Percentiles rank a stretch among this genome's conserved stretches.
These are phyloP conservation scores for Emydura subglobosa DNA, from an alignment of 2,113 vertebrate genomes.

Conservation along the genomic window DNA sequence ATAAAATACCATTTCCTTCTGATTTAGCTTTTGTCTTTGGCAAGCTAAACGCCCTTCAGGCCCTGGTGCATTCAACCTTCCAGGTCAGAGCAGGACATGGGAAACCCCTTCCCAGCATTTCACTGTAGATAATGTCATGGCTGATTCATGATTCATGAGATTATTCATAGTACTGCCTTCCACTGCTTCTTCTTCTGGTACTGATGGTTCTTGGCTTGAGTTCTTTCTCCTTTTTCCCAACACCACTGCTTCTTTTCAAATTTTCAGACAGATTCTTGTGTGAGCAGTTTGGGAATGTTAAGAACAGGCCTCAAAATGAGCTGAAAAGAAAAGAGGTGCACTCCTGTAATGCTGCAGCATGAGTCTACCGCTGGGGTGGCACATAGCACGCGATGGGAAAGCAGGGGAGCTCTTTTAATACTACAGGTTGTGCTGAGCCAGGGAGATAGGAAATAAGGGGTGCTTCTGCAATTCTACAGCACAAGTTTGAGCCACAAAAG, in stretches of 20 bases:
- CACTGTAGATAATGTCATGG: conserved; percentile 72
- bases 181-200: neutral
- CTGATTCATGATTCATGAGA: conserved; percentile 77
- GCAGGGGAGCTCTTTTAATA: neutral
- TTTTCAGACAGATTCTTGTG: neutral
- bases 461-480: neutral
- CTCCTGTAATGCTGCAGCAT: neutral
- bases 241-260: neutral
- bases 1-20: conserved; percentile 78
- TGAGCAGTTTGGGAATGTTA: neutral
- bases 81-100: conserved; percentile 77
- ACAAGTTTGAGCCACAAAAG: neutral
- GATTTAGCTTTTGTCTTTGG: conserved; percentile 75
- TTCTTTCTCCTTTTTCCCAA: conserved; percentile 7
- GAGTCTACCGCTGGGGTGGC: neutral
- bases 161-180: conserved; percentile 45
- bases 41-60: conserved; percentile 71
- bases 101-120: conserved; percentile 76
- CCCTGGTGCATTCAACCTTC: conserved; percentile 64
- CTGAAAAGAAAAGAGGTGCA: neutral
- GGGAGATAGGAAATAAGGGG: neutral
- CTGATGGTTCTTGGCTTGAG: conserved; percentile 20
- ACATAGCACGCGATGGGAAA: neutral
- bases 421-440: neutral
- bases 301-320: neutral